A percentile compares a stretch with the other conserved stretches of the same genome.
These are phyloP conservation scores for Phyllotis vaccarum DNA, from an alignment of 2,797 vertebrate species.

Conservation along the genomic window DNA sequence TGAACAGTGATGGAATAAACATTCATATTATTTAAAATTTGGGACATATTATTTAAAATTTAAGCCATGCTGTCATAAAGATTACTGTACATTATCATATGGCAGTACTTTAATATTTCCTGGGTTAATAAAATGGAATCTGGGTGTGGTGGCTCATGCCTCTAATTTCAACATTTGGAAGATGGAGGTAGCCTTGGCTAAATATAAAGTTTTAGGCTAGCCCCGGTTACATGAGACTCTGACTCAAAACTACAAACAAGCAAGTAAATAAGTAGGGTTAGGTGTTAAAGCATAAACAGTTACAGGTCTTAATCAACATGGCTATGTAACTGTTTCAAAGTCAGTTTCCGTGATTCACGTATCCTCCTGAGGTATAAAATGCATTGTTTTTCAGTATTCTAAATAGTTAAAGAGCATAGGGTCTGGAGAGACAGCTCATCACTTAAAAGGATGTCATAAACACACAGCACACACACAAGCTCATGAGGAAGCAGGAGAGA, in stretches of 20 bases:
- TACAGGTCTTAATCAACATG: neutral
- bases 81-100: neutral
- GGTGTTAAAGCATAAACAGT: neutral
- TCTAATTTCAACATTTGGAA: neutral
- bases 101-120: constrained; percentile 28
- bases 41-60: constrained; percentile 34
- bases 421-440: neutral
- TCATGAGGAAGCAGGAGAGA: neutral
- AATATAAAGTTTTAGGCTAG: neutral
- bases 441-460: neutral
- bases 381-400: neutral
- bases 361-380: neutral
- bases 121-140: neutral
- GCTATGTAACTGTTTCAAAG: neutral
- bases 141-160: neutral
- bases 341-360: neutral
- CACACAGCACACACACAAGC: neutral
- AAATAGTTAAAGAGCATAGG: neutral
- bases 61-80: neutral
- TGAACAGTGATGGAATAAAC: neutral
- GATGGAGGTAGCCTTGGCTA: neutral
- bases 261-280: neutral
- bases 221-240: neutral
- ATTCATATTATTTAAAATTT: neutral
- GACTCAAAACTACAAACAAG: neutral